Evolutionary conservation across 1,140 invertebrate species (phyloP).

Genomic region (Mercenaria mercenaria): DNA sequence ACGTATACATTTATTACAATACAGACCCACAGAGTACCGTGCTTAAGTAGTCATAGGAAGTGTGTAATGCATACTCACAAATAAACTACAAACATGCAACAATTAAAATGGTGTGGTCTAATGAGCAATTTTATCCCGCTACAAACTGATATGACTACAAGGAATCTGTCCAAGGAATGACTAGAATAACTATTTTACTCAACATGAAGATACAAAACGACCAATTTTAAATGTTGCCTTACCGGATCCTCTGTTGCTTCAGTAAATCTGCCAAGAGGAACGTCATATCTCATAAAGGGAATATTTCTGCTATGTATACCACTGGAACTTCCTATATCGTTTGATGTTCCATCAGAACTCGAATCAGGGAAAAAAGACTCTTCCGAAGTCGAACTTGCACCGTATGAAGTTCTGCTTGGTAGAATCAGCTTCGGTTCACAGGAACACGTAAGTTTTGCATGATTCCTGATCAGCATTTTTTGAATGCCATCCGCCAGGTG

Average conservation of each 20-base stretch:
- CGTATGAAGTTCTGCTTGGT: neutral
- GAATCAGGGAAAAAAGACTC: neutral
- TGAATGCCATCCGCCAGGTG: neutral
- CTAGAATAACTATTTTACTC: neutral
- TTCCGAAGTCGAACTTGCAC: neutral
- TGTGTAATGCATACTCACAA: no score
- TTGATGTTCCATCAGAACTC: neutral
- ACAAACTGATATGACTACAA: no score
- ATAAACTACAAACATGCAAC: no score
- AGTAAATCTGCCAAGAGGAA: neutral
- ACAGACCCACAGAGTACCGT: no score
- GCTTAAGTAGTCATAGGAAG: no score
- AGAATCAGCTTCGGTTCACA: neutral
- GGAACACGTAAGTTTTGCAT: neutral
- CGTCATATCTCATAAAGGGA: neutral
- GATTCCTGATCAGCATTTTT: neutral
- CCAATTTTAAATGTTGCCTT: neutral
- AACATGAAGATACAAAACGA: neutral
- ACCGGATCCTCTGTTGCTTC: neutral
- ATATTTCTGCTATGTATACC: neutral
- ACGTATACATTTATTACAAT: no score
- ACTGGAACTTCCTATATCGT: neutral
- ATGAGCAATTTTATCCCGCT: no score
- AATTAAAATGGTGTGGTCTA: no score
- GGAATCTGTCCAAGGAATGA: neutral